Evolutionary conservation across 1,140 invertebrate genomes (phyloP).

Genomic region (Leptinotarsa texana): DNA sequence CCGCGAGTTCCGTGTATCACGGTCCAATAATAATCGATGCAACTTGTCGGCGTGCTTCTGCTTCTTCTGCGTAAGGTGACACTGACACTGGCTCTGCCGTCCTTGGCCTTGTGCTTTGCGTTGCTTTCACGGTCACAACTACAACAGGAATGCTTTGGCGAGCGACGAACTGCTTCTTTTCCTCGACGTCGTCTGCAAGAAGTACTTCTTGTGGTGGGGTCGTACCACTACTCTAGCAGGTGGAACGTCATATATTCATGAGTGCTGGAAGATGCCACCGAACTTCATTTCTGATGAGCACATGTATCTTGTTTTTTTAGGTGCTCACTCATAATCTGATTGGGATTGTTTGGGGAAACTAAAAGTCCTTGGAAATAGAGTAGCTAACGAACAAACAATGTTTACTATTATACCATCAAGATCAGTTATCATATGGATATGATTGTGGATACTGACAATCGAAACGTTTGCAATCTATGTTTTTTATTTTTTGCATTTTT

Average conservation of each 20-base stretch:
- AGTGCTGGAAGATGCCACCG: constrained; percentile 26
- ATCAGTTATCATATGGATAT: too few species aligned
- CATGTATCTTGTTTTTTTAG: too few species aligned
- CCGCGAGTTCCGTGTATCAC: constrained; percentile 4
- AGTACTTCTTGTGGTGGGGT: constrained; percentile 41
- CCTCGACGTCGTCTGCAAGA: constrained; percentile 37
- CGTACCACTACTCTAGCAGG: constrained; percentile 49
- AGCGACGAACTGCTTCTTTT: constrained; percentile 54
- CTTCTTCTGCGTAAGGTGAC: constrained; percentile 36
- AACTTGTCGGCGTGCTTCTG: constrained; percentile 18
- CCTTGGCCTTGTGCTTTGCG: constrained; percentile 50
- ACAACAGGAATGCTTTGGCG: constrained; percentile 54
- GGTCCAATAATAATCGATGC: constrained; percentile 15
- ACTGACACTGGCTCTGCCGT: constrained; percentile 46
- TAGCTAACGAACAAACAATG: too few species aligned
- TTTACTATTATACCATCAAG: too few species aligned
- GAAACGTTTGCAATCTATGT: too few species aligned
- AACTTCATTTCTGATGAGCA: not conserved
- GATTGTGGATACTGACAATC: too few species aligned
- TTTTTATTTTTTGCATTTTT: too few species aligned
- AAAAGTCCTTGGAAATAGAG: too few species aligned
- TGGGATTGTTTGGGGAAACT: too few species aligned
- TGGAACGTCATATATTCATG: constrained; percentile 49
- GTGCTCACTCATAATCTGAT: too few species aligned
- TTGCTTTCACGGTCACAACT: constrained; percentile 53